These are phyloP conservation scores for Dasysyrphus albostriatus DNA, from an alignment of 2,888 invertebrate genomes.

Conservation along the genomic window DNA sequence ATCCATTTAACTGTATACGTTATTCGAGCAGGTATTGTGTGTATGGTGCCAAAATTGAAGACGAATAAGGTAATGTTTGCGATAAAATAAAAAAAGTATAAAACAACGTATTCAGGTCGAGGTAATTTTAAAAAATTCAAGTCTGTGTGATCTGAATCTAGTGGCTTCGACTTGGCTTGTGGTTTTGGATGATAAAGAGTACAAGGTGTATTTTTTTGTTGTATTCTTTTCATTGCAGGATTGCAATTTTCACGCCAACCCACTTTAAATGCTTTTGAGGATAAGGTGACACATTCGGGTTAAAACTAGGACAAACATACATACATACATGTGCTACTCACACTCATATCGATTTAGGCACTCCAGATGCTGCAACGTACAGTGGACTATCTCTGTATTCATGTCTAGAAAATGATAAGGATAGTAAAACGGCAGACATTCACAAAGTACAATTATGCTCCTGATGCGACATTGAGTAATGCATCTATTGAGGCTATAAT, in stretches of 20 bases:
- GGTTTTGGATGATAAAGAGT: slow-evolving; percentile 6
- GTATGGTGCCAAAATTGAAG: slow-evolving; percentile 32
- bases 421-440: slow-evolving; percentile 85
- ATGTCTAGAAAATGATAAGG: slow-evolving; percentile 76
- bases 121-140: slow-evolving; percentile 69
- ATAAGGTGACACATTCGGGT: slow-evolving; percentile 7
- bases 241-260: slow-evolving; percentile 59
- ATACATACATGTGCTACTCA: slow-evolving; percentile 78
- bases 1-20: slow-evolving; percentile 82
- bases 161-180: background rate
- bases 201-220: background rate
- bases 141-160: slow-evolving; percentile 20
- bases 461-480: slow-evolving; percentile 85
- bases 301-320: slow-evolving; percentile 30
- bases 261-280: slow-evolving; percentile 9
- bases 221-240: slow-evolving; percentile 43
- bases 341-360: slow-evolving; percentile 85
- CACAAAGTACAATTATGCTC: slow-evolving; percentile 85
- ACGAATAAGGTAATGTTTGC: slow-evolving; percentile 45
- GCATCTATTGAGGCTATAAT: slow-evolving; percentile 87
- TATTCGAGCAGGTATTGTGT: background rate
- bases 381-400: slow-evolving; percentile 76
- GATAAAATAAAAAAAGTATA: slow-evolving; percentile 41
- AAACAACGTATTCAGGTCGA: slow-evolving; percentile 58
- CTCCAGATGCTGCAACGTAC: slow-evolving; percentile 80